Percentiles rank a stretch among this genome's conserved stretches.
Conservation (phyloP, 2,113 vertebrate genomes). For the Microcebus ravelobensis region DNA sequence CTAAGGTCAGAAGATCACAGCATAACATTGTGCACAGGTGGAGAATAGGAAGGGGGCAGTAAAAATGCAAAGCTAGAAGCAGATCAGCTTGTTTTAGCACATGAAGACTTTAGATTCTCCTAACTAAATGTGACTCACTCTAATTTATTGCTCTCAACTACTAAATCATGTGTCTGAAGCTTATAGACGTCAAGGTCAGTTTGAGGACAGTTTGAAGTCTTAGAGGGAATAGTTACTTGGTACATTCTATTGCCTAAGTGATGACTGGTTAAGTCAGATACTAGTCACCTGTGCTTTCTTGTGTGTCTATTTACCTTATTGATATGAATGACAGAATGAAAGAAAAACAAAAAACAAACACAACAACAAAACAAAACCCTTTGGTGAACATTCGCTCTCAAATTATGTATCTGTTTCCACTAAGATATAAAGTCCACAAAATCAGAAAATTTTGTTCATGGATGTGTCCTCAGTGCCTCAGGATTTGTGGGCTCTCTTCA, state of each 20-base stretch:
- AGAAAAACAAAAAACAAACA: background rate
- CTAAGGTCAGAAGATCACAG: background rate
- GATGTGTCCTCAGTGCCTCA: background rate
- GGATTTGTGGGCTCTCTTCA: background rate
- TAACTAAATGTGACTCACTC: slow-evolving; percentile 51
- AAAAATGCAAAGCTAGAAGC: slow-evolving; percentile 62
- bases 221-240: background rate
- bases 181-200: slow-evolving; percentile 55
- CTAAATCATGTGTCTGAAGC: slow-evolving; percentile 55
- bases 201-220: slow-evolving; percentile 41
- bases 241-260: background rate
- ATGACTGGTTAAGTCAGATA: background rate
- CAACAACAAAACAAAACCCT: background rate
- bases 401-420: background rate
- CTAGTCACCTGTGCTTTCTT: background rate
- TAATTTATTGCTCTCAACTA: slow-evolving; percentile 66
- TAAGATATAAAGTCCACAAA: background rate
- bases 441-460: background rate
- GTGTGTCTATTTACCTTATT: background rate
- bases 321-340: background rate
- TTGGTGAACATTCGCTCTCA: background rate
- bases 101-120: slow-evolving; percentile 1
- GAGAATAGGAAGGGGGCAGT: slow-evolving; percentile 8
- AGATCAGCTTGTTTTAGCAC: slow-evolving; percentile 31
- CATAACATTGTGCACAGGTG: background rate